A percentile compares a stretch with the other conserved stretches of the same genome.
These are phyloP conservation scores for Drosophila littoralis DNA, from an alignment of 1,140 invertebrate genomes.

Conservation along the genomic window DNA sequence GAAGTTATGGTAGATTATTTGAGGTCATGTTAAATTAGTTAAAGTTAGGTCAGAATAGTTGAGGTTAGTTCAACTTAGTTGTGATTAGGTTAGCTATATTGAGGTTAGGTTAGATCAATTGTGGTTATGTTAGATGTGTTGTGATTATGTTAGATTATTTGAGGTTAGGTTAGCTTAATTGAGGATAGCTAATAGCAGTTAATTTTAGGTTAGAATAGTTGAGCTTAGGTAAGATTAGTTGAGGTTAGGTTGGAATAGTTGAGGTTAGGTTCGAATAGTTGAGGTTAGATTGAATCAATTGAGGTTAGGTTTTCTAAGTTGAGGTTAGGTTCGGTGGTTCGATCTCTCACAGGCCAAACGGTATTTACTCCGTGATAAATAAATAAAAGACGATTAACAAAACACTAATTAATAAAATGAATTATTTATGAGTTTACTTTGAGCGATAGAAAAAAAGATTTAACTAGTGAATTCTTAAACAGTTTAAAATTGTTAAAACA, in stretches of 20 bases:
- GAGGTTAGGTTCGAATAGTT: neutral
- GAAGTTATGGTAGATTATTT: no score
- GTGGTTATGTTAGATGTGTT: no score
- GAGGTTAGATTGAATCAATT: neutral
- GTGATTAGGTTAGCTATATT: neutral
- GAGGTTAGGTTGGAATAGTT: neutral
- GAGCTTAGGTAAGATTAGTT: no score
- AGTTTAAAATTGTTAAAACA: neutral
- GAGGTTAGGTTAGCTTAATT: neutral
- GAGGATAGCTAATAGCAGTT: neutral
- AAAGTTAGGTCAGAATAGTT: no score
- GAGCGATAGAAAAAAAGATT: neutral
- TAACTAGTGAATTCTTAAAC: constrained; percentile 12
- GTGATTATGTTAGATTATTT: neutral
- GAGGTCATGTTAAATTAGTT: no score
- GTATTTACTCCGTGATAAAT: neutral
- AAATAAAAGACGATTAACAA: neutral
- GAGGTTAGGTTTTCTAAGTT: neutral
- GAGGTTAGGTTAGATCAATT: neutral
- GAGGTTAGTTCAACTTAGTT: neutral
- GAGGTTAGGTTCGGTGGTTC: neutral
- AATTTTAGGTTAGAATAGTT: neutral
- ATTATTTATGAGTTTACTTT: no score
- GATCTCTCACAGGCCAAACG: no score
- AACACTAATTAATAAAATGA: constrained; percentile 5